Conservation (phyloP, 64 coral and sea anemone genomes). For the Stichodactyla helianthus region DNA sequence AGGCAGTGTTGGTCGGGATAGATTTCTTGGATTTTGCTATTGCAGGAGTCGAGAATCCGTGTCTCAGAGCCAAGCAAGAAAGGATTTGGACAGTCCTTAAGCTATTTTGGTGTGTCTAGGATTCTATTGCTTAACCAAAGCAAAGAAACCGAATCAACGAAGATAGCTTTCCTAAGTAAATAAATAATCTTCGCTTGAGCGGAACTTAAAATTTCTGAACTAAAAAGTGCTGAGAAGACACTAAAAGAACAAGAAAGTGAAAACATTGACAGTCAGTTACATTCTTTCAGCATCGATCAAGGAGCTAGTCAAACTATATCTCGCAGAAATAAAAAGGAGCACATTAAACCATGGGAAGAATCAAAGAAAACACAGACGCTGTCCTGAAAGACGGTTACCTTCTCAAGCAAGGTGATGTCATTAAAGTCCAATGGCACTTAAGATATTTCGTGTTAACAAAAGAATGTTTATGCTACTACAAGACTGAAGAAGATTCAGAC, state of each 20-base stretch:
- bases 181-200: not conserved
- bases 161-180: no score
- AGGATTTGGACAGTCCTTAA: not conserved
- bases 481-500: conserved; percentile 50
- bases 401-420: conserved; percentile 72
- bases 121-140: not conserved
- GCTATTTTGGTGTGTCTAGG: not conserved
- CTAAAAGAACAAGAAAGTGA: not conserved
- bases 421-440: conserved; percentile 79
- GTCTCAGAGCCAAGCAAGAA: not conserved
- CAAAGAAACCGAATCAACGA: no score
- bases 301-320: not conserved
- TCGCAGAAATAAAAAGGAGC: not conserved
- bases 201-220: not conserved
- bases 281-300: not conserved
- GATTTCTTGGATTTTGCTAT: not conserved
- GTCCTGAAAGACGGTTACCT: conserved; percentile 66
- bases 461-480: conserved; percentile 84
- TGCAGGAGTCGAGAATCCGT: not conserved
- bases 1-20: not conserved
- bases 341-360: not conserved
- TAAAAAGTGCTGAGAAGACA: no score
- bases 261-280: not conserved
- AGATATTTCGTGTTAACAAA: conserved; percentile 79
- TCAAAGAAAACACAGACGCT: not conserved